A percentile compares a stretch with the other conserved stretches of the same genome.
These are phyloP conservation scores for Athalia circularis DNA, from an alignment of 2,888 invertebrate species.

Conservation along the genomic window DNA sequence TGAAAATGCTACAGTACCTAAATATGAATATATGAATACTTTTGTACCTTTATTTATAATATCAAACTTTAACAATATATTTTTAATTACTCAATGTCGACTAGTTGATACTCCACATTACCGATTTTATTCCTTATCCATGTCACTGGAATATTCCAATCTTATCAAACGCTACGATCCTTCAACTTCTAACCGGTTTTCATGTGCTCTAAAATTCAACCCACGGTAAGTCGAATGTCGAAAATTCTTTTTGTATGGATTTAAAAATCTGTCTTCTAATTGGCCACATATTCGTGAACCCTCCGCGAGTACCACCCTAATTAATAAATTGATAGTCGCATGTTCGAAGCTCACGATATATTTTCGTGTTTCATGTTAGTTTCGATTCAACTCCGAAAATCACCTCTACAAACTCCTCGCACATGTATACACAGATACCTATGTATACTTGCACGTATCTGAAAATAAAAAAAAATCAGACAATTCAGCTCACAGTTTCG, in stretches of 20 bases:
- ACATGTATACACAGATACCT: too few relatives aligned
- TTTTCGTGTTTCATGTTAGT: neutral
- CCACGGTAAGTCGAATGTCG: neutral
- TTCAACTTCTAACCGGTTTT: slow-evolving; percentile 15
- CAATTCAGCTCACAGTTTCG: slow-evolving; percentile 16
- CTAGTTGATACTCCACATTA: neutral
- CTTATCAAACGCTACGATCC: neutral
- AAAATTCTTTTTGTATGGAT: too few relatives aligned
- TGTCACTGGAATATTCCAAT: too few relatives aligned
- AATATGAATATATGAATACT: slow-evolving; percentile 1
- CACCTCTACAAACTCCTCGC: too few relatives aligned
- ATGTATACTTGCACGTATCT: neutral
- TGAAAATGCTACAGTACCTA: slow-evolving; percentile 41
- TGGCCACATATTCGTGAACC: too few relatives aligned
- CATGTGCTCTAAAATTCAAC: too few relatives aligned
- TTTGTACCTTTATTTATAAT: slow-evolving; percentile 13
- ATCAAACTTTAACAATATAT: neutral
- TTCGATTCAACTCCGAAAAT: slow-evolving; percentile 1
- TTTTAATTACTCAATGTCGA: neutral
- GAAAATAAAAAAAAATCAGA: neutral
- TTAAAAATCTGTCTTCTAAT: too few relatives aligned
- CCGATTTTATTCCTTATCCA: neutral
- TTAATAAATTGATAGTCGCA: too few relatives aligned
- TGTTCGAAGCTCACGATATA: too few relatives aligned
- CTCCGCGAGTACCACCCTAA: too few relatives aligned